Evolutionary conservation across 2,888 invertebrate genomes (phyloP), one percentile per base, ranked within the genome.

Genomic region (Empis stercorea): DNA sequence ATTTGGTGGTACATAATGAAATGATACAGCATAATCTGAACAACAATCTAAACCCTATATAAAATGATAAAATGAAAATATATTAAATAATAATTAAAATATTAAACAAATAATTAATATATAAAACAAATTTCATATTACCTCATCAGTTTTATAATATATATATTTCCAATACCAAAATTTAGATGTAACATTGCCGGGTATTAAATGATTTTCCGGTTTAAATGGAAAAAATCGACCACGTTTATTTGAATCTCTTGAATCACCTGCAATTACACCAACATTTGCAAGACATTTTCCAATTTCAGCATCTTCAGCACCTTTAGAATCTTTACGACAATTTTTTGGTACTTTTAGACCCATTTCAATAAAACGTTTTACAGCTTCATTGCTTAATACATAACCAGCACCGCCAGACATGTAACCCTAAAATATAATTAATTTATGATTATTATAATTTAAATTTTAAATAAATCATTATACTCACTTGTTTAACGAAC

Each of bases 91-190:
- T 27, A 6, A 6, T 27, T 27, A 36, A 43, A n/a, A 40, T 43
- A 44, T 46, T n/a, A n/a, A n/a, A n/a, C n/a, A n/a, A 47, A 27
- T 47, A 43, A 50, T 45, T 37, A 38, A 47, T 30, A 9, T 9
- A 15, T n/a, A 23, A 27, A 37, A 27, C 15, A 17, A n/a, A 20
- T 20, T 15, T 15, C 4, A 15, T n/a, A 5, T 40, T 36, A 48
- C 46, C 39, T 88, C 85, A 65, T 85, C 82, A 43, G 81, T 78
- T n/a, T 87, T 82, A 61, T 94, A 93, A 70, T 81, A 94, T 55
- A 88, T 87, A 65, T 93, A 94, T 58, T 81, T 78, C 87, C 88
- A 91, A 65, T 91, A 93, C 94, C 94, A 95, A 64, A 85, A 87
- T 40, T 72, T 74, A 57, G 80, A 5, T 23, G 78, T 76, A 43